These are phyloP conservation scores for Nematolebias whitei DNA, from an alignment of 2,113 vertebrate species.

Conservation along the genomic window DNA sequence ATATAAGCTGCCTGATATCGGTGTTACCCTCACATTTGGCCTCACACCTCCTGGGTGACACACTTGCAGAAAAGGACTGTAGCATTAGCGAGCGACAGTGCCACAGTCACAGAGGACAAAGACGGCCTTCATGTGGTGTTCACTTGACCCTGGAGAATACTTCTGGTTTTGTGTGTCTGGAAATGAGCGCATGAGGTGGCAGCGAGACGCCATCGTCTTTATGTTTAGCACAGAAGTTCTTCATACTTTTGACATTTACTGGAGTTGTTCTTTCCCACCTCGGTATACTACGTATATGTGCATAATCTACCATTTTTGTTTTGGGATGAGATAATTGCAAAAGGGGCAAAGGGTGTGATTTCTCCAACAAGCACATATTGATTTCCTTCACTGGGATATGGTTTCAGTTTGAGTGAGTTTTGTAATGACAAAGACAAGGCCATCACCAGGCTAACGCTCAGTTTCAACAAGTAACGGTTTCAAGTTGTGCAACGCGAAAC, in stretches of 20 bases:
- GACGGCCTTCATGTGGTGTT: conserved; percentile 79
- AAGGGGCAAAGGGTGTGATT: conserved; percentile 35
- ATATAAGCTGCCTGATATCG: conserved; percentile 46
- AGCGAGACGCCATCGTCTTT: conserved; percentile 66
- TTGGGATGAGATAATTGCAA: conserved; percentile 47
- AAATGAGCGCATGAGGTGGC: conserved; percentile 76
- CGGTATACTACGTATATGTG: conserved; percentile 25
- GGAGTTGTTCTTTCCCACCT: conserved; percentile 55
- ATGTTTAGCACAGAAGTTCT: conserved; percentile 45
- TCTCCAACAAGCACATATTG: conserved; percentile 43
- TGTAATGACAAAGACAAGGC: conserved; percentile 66
- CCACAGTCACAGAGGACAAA: conserved; percentile 76
- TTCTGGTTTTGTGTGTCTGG: conserved; percentile 80
- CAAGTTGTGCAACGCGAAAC: conserved; percentile 50
- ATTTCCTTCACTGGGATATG: conserved; percentile 44
- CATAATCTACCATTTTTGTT: conserved; percentile 30
- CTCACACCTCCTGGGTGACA: conserved; percentile 70
- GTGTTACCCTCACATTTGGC: conserved; percentile 46
- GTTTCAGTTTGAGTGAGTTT: conserved; percentile 58
- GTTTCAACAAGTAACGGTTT: conserved; percentile 55
- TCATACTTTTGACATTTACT: conserved; percentile 68
- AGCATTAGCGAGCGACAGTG: conserved; percentile 40
- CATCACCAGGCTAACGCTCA: conserved; percentile 55
- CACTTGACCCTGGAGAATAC: conserved; percentile 76
- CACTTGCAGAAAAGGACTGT: conserved; percentile 47